Evolutionary conservation across 1,140 invertebrate species (phyloP).

Genomic region (Helicoverpa armigera): DNA sequence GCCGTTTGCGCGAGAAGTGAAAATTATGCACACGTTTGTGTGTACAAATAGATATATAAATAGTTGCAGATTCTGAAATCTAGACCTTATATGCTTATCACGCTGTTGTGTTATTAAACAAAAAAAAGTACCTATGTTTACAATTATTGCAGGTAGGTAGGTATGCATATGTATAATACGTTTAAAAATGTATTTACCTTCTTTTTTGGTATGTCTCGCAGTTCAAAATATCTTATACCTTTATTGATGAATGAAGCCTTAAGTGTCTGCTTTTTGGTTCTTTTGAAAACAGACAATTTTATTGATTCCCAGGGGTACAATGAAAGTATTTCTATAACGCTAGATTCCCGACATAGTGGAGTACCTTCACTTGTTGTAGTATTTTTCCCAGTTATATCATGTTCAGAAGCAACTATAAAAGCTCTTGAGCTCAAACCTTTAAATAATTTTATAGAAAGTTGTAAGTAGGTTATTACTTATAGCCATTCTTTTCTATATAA

Average conservation of each 20-base stretch:
- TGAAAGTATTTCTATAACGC: slow-evolving; percentile 86
- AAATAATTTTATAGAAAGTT: background rate
- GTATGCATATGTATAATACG: background rate
- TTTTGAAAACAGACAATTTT: slow-evolving; percentile 87
- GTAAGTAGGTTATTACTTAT: no score
- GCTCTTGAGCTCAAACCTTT: slow-evolving; percentile 86
- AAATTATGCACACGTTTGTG: no score
- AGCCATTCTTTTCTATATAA: no score
- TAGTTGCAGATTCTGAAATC: no score
- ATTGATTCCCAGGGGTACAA: slow-evolving; percentile 87
- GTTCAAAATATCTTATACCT: slow-evolving; percentile 83
- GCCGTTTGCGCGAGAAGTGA: no score
- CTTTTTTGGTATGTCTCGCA: slow-evolving; percentile 67
- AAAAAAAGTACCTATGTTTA: no score
- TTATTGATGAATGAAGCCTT: slow-evolving; percentile 87
- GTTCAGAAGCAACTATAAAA: slow-evolving; percentile 84
- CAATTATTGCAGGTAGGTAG: no score
- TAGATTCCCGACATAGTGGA: background rate
- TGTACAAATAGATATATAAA: no score
- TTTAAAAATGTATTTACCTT: slow-evolving; percentile 67
- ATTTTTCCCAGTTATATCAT: slow-evolving; percentile 4
- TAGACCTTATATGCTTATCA: no score
- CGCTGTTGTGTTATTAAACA: no score
- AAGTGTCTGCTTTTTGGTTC: slow-evolving; percentile 83
- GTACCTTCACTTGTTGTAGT: background rate